These are phyloP conservation scores for Dastarcus helophoroides DNA, from an alignment of 2,888 invertebrate species.

Conservation along the genomic window DNA sequence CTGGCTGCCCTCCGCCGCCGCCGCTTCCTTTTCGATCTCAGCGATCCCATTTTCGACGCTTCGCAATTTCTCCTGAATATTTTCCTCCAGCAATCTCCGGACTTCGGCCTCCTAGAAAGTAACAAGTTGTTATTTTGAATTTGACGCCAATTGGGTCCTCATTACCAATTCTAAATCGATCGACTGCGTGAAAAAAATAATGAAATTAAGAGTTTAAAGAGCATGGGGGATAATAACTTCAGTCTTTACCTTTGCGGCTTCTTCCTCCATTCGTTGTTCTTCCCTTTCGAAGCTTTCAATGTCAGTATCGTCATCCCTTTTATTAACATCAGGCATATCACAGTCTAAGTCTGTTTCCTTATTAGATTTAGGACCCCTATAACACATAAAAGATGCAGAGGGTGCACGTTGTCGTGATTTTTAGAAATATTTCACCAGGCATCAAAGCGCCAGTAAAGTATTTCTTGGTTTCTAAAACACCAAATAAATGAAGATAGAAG, in stretches of 20 bases:
- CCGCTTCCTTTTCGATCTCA: conserved; percentile 24
- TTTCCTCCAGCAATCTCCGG: conserved; percentile 38
- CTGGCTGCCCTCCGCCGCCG: conserved; percentile 47
- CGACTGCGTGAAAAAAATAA: conserved; percentile 25
- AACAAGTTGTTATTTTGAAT: too few relatives aligned
- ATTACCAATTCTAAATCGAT: conserved; percentile 34
- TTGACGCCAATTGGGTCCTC: too few relatives aligned
- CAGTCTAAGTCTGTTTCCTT: conserved; percentile 31
- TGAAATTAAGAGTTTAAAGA: neutral
- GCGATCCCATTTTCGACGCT: conserved; percentile 24
- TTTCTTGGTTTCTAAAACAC: too few relatives aligned
- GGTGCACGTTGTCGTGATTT: too few relatives aligned
- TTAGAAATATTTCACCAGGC: too few relatives aligned
- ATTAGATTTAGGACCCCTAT: conserved; percentile 21
- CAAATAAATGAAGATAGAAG: too few relatives aligned
- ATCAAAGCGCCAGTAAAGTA: too few relatives aligned
- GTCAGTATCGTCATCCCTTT: conserved; percentile 33
- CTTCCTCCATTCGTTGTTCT: conserved; percentile 41
- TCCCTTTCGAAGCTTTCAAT: conserved; percentile 44
- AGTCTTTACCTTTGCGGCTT: conserved; percentile 35
- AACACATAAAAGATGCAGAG: too few relatives aligned
- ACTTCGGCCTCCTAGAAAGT: conserved; percentile 38
- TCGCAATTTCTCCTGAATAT: conserved; percentile 34
- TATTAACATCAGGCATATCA: conserved; percentile 32
- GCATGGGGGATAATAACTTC: neutral